These are phyloP conservation scores for Melierax canorus DNA, from an alignment of 2,113 vertebrate species.

Conservation along the genomic window DNA sequence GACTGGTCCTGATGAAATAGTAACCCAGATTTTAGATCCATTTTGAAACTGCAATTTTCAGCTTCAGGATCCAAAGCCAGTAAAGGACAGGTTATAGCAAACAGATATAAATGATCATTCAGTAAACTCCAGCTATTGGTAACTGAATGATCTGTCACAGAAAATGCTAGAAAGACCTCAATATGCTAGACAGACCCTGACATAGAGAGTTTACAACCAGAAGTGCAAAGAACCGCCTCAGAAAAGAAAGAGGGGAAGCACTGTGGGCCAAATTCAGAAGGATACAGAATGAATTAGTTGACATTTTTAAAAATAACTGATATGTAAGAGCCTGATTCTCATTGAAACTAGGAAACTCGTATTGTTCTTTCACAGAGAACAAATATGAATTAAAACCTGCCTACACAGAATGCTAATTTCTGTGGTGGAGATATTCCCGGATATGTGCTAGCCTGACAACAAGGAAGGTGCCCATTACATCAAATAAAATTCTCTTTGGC, in stretches of 20 bases:
- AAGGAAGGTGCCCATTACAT: neutral
- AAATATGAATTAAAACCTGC: neutral
- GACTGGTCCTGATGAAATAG: neutral
- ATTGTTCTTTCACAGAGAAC: neutral
- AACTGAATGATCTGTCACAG: neutral
- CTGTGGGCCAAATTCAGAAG: neutral
- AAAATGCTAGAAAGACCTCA: neutral
- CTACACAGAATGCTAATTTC: neutral
- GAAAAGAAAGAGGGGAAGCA: neutral
- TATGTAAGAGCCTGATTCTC: neutral
- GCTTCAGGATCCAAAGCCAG: neutral
- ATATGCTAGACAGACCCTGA: neutral
- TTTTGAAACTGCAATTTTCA: neutral
- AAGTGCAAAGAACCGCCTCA: neutral
- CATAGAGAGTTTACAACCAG: neutral
- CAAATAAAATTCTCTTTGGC: neutral
- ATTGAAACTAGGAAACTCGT: neutral
- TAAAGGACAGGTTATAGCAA: neutral
- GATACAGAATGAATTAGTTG: neutral
- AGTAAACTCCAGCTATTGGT: neutral
- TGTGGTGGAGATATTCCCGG: neutral
- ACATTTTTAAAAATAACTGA: neutral
- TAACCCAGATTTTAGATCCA: neutral
- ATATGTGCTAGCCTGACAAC: neutral
- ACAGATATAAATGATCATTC: neutral